These are phyloP conservation scores for Halisarca cf. caerulea DNA, from an alignment of 37 sponge, comb jelly and placozoan species.

Conservation along the genomic window DNA sequence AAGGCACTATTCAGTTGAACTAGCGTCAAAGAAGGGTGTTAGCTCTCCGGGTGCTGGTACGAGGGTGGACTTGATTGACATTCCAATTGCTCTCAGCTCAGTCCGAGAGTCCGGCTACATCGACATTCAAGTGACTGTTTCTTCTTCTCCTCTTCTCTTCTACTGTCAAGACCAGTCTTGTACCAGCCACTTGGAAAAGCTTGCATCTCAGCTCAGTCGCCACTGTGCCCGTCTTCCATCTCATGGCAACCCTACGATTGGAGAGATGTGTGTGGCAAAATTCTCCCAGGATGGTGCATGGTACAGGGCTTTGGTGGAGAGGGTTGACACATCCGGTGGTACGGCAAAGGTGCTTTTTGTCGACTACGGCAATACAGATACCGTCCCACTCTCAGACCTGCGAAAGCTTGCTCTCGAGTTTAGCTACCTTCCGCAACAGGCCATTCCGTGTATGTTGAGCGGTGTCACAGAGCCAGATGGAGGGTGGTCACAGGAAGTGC, in stretches of 20 bases:
- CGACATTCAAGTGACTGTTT: slow-evolving; percentile 53
- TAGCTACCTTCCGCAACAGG: slow-evolving; percentile 61
- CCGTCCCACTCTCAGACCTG: slow-evolving; percentile 28
- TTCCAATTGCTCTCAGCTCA: too few species aligned
- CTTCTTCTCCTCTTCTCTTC: slow-evolving; percentile 61
- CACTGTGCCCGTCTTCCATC: not conserved
- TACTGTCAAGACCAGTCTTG: slow-evolving; percentile 63
- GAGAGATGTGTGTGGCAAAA: slow-evolving; percentile 42
- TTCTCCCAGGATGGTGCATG: slow-evolving; percentile 43
- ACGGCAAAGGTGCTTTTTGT: slow-evolving; percentile 50
- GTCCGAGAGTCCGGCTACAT: not conserved
- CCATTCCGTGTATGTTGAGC: slow-evolving; percentile 63
- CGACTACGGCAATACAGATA: slow-evolving; percentile 79
- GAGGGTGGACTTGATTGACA: not conserved
- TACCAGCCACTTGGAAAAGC: slow-evolving; percentile 42
- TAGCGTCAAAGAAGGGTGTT: not conserved
- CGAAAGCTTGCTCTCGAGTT: slow-evolving; percentile 59
- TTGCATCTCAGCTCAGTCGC: slow-evolving; percentile 37
- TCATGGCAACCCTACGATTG: not conserved
- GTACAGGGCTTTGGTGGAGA: slow-evolving; percentile 45
- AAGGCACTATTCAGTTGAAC: not conserved
- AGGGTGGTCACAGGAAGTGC: not conserved
- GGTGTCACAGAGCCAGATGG: slow-evolving; percentile 28
- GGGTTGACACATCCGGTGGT: not conserved
- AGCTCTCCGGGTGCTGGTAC: not conserved